Evolutionary conservation across 2,888 invertebrate genomes (phyloP).

Genomic region (Chirona hameri): DNA sequence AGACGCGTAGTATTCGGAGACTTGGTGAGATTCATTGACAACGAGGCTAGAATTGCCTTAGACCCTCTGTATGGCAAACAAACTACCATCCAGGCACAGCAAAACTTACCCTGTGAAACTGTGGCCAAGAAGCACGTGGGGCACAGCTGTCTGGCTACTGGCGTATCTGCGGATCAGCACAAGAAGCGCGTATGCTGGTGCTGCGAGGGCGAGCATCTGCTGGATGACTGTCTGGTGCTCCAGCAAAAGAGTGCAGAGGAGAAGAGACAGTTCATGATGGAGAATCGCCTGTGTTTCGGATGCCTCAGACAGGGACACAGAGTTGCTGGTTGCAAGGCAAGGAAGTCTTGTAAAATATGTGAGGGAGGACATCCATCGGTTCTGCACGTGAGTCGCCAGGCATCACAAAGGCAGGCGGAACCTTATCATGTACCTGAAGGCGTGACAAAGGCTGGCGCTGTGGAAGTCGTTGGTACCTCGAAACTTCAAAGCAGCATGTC

Average conservation of each 20-base stretch:
- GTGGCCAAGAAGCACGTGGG: not conserved
- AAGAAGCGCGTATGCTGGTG: not conserved
- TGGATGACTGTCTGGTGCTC: not conserved
- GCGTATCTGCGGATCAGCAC: not conserved
- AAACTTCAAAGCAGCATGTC: not conserved
- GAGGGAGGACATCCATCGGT: not conserved
- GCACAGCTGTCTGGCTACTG: not conserved
- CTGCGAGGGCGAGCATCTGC: not conserved
- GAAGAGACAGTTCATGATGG: not conserved
- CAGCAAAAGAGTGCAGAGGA: not conserved
- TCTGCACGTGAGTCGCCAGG: not conserved
- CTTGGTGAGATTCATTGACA: not conserved
- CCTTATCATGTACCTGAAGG: not conserved
- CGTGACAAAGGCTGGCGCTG: not conserved
- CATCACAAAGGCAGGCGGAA: too few relatives aligned
- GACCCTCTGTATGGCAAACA: not conserved
- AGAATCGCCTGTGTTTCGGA: not conserved
- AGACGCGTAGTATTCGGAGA: not conserved
- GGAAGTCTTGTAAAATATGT: not conserved
- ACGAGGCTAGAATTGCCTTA: not conserved
- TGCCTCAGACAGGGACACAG: not conserved
- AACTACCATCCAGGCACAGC: not conserved
- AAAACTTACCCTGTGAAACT: too few relatives aligned
- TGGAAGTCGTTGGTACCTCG: not conserved
- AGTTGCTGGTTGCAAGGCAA: not conserved